Conservation (phyloP, 2,113 vertebrate genomes). For the Leiothrix lutea region DNA sequence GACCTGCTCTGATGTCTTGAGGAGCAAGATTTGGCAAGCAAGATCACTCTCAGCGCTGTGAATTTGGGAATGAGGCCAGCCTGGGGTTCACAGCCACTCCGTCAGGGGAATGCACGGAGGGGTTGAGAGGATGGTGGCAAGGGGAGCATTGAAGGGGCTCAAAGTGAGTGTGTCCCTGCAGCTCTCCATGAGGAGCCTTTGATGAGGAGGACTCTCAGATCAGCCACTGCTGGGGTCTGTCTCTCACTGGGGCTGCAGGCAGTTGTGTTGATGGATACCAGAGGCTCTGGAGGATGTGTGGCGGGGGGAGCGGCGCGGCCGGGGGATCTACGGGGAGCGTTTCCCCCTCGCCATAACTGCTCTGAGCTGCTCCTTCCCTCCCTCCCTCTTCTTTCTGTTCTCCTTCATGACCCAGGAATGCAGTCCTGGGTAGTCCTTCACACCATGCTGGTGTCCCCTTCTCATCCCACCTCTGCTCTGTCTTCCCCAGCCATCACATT, state of each 20-base stretch:
- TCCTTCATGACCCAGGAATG: conserved; percentile 53
- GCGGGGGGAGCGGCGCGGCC: background rate
- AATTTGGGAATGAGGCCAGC: background rate
- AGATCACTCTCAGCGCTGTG: fast-evolving
- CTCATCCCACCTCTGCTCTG: background rate
- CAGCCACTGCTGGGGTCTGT: background rate
- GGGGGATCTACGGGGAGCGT: background rate
- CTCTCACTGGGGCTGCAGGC: background rate
- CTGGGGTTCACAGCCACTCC: background rate
- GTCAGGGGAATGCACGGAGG: fast-evolving
- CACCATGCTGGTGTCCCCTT: fast-evolving
- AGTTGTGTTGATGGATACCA: background rate
- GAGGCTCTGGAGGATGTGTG: background rate
- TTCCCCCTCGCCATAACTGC: background rate
- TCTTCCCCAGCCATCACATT: background rate
- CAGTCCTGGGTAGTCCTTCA: background rate
- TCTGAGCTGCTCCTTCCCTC: conserved; percentile 40
- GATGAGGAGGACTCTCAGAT: background rate
- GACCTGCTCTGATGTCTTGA: background rate
- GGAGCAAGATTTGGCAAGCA: background rate
- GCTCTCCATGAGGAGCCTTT: background rate
- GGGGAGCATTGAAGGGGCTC: background rate
- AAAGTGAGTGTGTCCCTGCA: fast-evolving
- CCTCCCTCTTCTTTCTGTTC: conserved; percentile 46
- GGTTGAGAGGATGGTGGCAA: background rate